phyloP scores from a whole-genome alignment of 1,140 invertebrate genomes.

The Samia ricini region DNA sequence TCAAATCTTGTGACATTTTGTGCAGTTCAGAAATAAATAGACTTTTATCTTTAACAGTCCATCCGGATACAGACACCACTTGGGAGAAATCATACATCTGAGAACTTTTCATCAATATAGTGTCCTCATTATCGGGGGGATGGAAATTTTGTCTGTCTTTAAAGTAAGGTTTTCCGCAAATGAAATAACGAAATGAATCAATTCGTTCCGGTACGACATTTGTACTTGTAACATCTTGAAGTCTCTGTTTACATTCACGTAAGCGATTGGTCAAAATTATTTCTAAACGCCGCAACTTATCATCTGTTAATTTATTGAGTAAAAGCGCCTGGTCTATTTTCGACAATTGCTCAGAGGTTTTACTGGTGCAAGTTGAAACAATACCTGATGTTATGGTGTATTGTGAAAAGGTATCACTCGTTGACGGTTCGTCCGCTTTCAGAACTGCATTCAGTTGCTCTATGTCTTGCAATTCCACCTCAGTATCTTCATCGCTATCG shows the following conservation, averaged over 20 bases:
- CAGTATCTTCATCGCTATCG: conserved; percentile 39
- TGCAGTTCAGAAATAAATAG: conserved; percentile 38
- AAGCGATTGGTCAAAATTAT: conserved; percentile 37
- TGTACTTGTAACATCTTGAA: conserved; percentile 30
- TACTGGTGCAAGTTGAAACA: background rate
- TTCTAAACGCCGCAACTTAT: conserved; percentile 51
- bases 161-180: conserved; percentile 62
- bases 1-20: conserved; percentile 46
- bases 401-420: conserved; percentile 8
- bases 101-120: conserved; percentile 43
- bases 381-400: background rate
- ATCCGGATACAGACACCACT: conserved; percentile 44
- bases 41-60: conserved; percentile 62
- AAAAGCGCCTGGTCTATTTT: conserved; percentile 46
- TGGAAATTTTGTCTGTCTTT: conserved; percentile 50
- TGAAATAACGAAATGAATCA: conserved; percentile 43
- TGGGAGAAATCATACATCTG: conserved; percentile 59
- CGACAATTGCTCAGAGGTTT: conserved; percentile 21
- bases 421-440: conserved; percentile 30
- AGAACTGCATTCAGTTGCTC: conserved; percentile 38
- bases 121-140: conserved; percentile 59
- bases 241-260: conserved; percentile 41
- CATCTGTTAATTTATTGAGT: conserved; percentile 51
- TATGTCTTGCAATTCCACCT: conserved; percentile 45
- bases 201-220: conserved; percentile 23